These are phyloP conservation scores for Prosopocoilus inquinatus DNA, from an alignment of 2,888 invertebrate species.

Conservation along the genomic window DNA sequence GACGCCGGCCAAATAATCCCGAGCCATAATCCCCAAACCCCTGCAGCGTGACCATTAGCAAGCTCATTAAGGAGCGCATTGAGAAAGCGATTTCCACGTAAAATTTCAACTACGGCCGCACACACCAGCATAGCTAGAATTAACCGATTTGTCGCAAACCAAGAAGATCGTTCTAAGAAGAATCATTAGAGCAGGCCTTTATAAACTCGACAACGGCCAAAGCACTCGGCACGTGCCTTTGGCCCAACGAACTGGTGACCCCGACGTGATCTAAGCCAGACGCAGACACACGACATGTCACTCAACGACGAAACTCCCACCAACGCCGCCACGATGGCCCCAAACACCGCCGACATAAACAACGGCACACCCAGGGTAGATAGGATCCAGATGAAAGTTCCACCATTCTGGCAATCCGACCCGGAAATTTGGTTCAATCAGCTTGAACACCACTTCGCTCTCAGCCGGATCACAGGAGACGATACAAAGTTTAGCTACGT, in stretches of 20 bases:
- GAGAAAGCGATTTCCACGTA: too few species aligned
- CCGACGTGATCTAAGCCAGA: neutral
- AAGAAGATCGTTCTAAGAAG: too few species aligned
- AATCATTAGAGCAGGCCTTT: too few species aligned
- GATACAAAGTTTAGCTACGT: constrained; percentile 15
- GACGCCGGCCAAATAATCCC: too few species aligned
- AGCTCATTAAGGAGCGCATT: too few species aligned
- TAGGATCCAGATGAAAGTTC: constrained; percentile 2
- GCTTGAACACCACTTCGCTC: constrained; percentile 14
- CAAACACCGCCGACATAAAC: neutral
- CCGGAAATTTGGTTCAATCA: constrained; percentile 19
- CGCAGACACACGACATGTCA: neutral
- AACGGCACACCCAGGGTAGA: neutral
- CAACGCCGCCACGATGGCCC: neutral
- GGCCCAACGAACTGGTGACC: constrained; percentile 4
- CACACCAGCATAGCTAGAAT: too few species aligned
- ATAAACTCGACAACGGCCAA: too few species aligned
- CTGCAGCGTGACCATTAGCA: too few species aligned
- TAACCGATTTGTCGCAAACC: too few species aligned
- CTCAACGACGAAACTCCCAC: neutral
- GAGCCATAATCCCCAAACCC: too few species aligned
- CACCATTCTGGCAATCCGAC: constrained; percentile 18
- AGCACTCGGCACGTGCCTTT: too few species aligned
- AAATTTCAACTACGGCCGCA: too few species aligned
- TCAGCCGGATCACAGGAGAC: constrained; percentile 10